Percentiles rank a stretch among this genome's conserved stretches.
Conservation (phyloP, 30 jellyfish, hydroid and myxozoan genomes). For the Sanderia malayensis region DNA sequence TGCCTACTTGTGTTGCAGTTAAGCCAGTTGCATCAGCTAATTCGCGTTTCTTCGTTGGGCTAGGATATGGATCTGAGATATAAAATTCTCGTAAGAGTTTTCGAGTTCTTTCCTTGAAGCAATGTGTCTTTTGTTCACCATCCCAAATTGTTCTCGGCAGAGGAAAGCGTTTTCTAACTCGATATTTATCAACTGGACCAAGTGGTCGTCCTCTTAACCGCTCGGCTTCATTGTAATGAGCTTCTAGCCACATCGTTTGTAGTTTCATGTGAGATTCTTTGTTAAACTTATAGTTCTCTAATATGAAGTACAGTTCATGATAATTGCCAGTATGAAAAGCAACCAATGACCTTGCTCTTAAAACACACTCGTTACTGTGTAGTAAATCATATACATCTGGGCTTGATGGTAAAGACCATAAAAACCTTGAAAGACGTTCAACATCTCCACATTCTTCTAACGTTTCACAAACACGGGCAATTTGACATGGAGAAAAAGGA, state of each 20-base stretch:
- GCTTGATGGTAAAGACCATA: constrained; percentile 86
- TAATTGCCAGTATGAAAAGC: constrained; percentile 88
- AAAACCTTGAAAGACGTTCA: constrained; percentile 83
- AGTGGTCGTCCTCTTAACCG: constrained; percentile 84
- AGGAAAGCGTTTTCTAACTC: constrained; percentile 98
- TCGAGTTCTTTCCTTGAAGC: constrained; percentile 88
- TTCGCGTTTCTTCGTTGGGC: constrained; percentile 87
- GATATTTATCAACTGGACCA: constrained; percentile 97
- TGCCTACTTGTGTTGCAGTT: constrained; percentile 92
- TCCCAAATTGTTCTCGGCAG: constrained; percentile 97
- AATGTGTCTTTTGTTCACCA: constrained; percentile 97
- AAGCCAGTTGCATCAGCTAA: constrained; percentile 90
- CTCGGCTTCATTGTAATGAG: constrained; percentile 95
- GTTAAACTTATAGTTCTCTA: constrained; percentile 81
- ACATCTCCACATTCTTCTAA: constrained; percentile 95
- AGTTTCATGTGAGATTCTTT: constrained; percentile 81
- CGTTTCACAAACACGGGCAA: constrained; percentile 92
- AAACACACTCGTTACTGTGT: constrained; percentile 73
- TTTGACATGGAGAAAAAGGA: constrained; percentile 87
- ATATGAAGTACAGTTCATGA: constrained; percentile 82
- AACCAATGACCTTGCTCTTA: constrained; percentile 88
- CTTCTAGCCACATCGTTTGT: constrained; percentile 98
- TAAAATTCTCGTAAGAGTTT: constrained; percentile 78
- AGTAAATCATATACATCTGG: constrained; percentile 77
- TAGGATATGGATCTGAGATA: constrained; percentile 87